Percentiles rank a stretch among this genome's conserved stretches.
Evolutionary conservation across 2,797 vertebrate genomes (phyloP).

Genomic region (Amniataba percoides): DNA sequence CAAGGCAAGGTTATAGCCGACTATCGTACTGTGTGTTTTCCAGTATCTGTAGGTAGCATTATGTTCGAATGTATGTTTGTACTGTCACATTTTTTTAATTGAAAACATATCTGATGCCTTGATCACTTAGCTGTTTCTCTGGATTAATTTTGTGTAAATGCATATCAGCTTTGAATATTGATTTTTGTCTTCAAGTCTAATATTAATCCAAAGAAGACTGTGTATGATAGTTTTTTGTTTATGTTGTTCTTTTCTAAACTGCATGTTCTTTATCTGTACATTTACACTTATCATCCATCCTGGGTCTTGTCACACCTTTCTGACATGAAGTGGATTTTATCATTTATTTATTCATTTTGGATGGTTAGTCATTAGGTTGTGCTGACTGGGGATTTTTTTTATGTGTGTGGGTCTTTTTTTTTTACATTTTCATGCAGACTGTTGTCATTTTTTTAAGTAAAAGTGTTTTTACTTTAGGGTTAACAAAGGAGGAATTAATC

Average conservation of each 20-base stretch:
- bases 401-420: neutral
- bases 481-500: constrained; percentile 1
- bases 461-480: neutral
- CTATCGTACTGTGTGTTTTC: neutral
- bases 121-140: neutral
- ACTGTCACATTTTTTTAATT: neutral
- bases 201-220: neutral
- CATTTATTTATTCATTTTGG: neutral
- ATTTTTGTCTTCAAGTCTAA: neutral
- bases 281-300: neutral
- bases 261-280: neutral
- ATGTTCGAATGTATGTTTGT: too few relatives aligned
- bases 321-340: neutral
- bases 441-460: neutral
- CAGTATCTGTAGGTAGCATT: neutral
- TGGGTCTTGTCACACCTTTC: neutral
- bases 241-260: neutral
- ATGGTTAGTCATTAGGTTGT: neutral
- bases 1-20: neutral
- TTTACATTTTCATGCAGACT: neutral
- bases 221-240: neutral
- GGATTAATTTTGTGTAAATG: neutral
- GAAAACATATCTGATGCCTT: neutral
- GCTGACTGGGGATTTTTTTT: neutral
- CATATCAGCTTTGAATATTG: neutral